Percentiles rank a stretch among this genome's conserved stretches.
Evolutionary conservation across 1,140 invertebrate species (phyloP).

Genomic region (Trichoplusia ni): DNA sequence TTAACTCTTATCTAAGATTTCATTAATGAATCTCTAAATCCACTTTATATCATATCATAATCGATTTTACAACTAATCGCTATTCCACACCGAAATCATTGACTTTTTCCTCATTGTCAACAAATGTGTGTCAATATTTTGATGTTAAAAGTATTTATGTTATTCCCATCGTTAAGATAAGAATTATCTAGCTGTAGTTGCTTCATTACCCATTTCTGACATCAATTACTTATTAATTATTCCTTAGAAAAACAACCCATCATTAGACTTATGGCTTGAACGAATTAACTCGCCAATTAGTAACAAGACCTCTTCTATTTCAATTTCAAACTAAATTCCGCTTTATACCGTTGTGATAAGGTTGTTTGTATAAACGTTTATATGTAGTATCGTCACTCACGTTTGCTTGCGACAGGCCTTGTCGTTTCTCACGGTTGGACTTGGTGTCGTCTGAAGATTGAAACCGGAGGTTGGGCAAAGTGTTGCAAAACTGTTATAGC

Average conservation of each 20-base stretch:
- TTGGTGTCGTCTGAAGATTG: conserved; percentile 43
- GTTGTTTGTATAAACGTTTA: neutral
- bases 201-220: neutral
- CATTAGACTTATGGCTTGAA: conserved; percentile 20
- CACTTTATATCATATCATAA: too few species aligned
- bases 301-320: conserved; percentile 1
- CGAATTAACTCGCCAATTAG: conserved; percentile 35
- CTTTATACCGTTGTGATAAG: neutral
- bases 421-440: conserved; percentile 42
- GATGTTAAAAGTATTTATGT: too few species aligned
- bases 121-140: too few species aligned
- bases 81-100: too few species aligned
- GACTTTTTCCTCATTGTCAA: too few species aligned
- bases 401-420: conserved; percentile 46
- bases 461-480: conserved; percentile 49
- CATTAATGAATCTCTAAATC: too few species aligned
- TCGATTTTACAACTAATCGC: too few species aligned
- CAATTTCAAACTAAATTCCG: neutral
- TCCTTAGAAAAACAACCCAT: neutral
- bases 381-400: conserved; percentile 29
- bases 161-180: neutral
- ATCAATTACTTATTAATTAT: neutral
- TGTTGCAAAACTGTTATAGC: conserved; percentile 41
- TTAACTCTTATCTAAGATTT: too few species aligned
- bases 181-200: neutral